Base-by-base conservation (phyloP, 2,797 vertebrate species). In the Megaceryle alcyon region DNA sequence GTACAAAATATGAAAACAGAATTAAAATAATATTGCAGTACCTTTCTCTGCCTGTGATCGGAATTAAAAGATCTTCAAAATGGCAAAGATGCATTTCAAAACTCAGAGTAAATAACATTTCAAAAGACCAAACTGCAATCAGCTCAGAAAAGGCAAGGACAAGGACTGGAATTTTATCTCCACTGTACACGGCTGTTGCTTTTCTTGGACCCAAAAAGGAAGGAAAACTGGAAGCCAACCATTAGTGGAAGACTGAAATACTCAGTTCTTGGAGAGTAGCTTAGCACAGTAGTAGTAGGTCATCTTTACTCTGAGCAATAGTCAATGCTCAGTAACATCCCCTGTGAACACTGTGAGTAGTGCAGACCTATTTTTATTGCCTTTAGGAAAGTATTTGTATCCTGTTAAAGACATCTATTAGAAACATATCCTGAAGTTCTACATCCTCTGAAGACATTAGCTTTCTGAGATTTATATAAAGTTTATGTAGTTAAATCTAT, bases 11-110 rank as follows among this genome's bases (percentile, higher is more conserved):
- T 61, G 92, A 92, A 91, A 94, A 91, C 2, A 96, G 63, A 94
- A 96, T 95, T 92, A 92, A 93, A 97, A 37, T 90, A 92, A 95
- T 92, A 83, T 76, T 88, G 92, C 71, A 96, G 84, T 94, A 95
- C 88, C 82, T 94, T 97, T 95, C 64, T 96, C 82, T 81, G 94
- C 53, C 91, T 95, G 75, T 44, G 77, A 85, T 87, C 88, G 94
- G 77, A 94, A 96, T 91, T 83, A 92, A 92, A 88, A 95, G 88
- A 46, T 96, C 93, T 82, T 94, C 73, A 82, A 92, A 91, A 92
- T 92, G 73, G 56, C 88, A 94, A 84, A 76, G 82, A 91, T 76
- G 81, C 81, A 69, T 86, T 96, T 96, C 90, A 95, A 84, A 96
- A 96, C 57, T 92, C 35, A 96, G 57, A 95, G 84, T 90, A 97